Percentiles rank a stretch among this genome's conserved stretches.
Conservation (phyloP, 2,113 vertebrate species). For the Siniperca knerii region DNA sequence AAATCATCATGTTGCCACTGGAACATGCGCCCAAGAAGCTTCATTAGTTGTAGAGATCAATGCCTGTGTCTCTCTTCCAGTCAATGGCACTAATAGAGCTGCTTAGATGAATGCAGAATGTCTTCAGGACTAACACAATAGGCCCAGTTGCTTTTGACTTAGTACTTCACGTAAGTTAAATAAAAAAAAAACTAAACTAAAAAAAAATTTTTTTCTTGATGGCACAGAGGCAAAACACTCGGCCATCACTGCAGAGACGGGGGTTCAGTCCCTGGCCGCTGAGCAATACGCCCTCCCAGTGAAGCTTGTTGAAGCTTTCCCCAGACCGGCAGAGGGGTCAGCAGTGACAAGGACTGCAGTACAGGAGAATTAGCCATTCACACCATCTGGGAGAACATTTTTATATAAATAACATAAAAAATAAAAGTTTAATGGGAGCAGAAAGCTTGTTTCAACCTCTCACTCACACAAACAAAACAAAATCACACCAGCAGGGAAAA, state of each 20-base stretch:
- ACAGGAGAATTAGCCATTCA: not conserved
- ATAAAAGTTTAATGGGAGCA: no score
- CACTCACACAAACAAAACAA: not conserved
- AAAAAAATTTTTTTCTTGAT: not conserved
- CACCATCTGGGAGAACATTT: no score
- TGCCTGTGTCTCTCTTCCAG: not conserved
- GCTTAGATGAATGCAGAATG: not conserved
- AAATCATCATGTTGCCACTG: not conserved
- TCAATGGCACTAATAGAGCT: not conserved
- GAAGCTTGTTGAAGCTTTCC: not conserved
- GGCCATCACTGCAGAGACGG: not conserved
- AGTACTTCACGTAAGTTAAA: not conserved
- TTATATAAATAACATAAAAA: no score
- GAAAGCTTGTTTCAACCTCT: not conserved
- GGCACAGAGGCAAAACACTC: not conserved
- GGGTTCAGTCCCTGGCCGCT: not conserved
- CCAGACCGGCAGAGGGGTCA: not conserved
- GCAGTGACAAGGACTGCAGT: not conserved
- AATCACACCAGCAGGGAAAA: slow-evolving; percentile 7
- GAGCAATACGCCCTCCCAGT: not conserved
- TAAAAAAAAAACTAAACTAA: no score
- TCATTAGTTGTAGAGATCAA: not conserved
- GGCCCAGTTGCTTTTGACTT: not conserved
- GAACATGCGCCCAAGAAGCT: not conserved
- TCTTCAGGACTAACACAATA: not conserved